phyloP scores from a whole-genome alignment of 2,888 invertebrate genomes.

The Gisinianus flammeolus region DNA sequence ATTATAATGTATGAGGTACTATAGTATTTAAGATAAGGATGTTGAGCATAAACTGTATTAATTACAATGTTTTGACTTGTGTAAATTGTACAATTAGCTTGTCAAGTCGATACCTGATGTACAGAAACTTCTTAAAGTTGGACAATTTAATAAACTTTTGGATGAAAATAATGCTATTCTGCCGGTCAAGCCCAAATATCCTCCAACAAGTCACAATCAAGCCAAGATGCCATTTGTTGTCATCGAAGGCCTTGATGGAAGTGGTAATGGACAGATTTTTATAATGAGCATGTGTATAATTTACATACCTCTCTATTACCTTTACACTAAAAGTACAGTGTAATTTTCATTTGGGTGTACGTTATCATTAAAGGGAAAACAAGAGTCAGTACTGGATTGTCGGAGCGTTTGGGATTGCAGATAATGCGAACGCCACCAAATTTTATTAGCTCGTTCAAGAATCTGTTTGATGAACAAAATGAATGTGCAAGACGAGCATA shows the following conservation, averaged over 20 bases:
- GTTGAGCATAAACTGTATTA: no score
- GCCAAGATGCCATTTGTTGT: slow-evolving; percentile 62
- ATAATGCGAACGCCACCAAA: slow-evolving; percentile 63
- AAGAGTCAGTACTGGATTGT: slow-evolving; percentile 61
- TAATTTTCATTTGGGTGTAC: not conserved
- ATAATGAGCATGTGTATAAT: no score
- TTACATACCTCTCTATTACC: no score
- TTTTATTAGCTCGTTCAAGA: slow-evolving; percentile 61
- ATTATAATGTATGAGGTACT: no score
- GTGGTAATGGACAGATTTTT: no score
- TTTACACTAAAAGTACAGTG: not conserved
- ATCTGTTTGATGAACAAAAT: slow-evolving; percentile 61
- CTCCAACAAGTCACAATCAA: slow-evolving; percentile 54
- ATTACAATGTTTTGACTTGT: no score
- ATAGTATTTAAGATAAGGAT: no score
- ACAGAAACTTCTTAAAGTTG: slow-evolving; percentile 52
- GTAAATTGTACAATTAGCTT: no score
- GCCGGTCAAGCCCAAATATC: slow-evolving; percentile 40
- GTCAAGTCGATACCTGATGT: slow-evolving; percentile 46
- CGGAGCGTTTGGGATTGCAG: slow-evolving; percentile 60
- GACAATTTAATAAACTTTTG: slow-evolving; percentile 48
- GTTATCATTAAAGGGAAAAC: slow-evolving; percentile 64
- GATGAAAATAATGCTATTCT: slow-evolving; percentile 41
- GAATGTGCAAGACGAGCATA: slow-evolving; percentile 62
- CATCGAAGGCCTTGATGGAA: slow-evolving; percentile 65